Evolutionary conservation across 2,888 invertebrate genomes (phyloP), one percentile per base, ranked within the genome.

Genomic region (Scaptomyza parva): DNA sequence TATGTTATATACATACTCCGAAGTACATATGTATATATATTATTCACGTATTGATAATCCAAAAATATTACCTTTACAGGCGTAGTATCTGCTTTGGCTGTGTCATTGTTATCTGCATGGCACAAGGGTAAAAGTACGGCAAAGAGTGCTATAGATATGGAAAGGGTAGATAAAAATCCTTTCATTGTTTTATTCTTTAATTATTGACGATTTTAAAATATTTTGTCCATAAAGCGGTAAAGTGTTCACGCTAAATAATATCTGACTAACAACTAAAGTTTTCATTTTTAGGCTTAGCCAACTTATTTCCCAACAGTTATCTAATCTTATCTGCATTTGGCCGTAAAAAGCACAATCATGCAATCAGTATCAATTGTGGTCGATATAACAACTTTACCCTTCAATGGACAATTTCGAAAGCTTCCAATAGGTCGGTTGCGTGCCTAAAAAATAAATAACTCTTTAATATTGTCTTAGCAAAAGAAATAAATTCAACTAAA

Each of bases 321-420:
- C 74, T 74, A 67, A 74, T 74, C 74, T 74, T 76, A 71, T 74
- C 76, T 51, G 41, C 8, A 26, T 39, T 54, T 47, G 20, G 37
- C 26, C 45, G 39, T 39, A 54, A 57, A 22, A 35, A 22, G 39
- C 20, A 47, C 33, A 41, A 48, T 33, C 43, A 26, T 30, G 26
- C 12, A 3, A 17, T 11, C 30, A 48, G 20, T 50, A 54, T 45
- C 22, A 65, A 20, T 43, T 35, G 20, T 14, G 43, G 9, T 18
- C 35, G 33, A 54, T 62, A 44, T 4, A 52, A 41, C 7, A 20
- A 20, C 22, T 43, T 35, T 18, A 12, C 17, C 24, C 17, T 26
- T 51, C 24, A 51, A 51, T 26, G 12, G 18, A 26, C 18, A 47
- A 5, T 47, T n/a, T 18, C 28, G 4, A 1, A 45, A 18, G 9